phyloP scores from a whole-genome alignment of 2,888 invertebrate genomes.

The Tridacna crocea region DNA sequence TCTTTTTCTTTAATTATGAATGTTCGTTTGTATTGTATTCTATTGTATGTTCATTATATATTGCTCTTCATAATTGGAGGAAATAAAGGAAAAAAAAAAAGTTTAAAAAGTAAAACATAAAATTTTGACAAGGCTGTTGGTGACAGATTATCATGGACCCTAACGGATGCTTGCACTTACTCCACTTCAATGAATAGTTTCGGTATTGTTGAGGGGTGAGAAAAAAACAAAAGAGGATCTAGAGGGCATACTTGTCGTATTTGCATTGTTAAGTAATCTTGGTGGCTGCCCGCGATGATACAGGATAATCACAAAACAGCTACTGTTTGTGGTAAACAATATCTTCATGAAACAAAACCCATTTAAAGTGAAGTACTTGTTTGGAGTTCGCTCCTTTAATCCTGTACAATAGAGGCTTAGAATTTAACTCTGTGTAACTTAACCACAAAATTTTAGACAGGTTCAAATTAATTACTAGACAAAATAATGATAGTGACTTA shows the following conservation, averaged over 20 bases:
- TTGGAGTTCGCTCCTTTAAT: neutral
- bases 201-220: constrained; percentile 18
- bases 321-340: constrained; percentile 22
- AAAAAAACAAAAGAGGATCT: constrained; percentile 12
- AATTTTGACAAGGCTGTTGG: neutral
- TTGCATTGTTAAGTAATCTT: constrained; percentile 19
- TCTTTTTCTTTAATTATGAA: no score
- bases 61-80: no score
- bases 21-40: no score
- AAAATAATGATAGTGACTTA: no score
- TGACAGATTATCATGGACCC: neutral
- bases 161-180: constrained; percentile 27
- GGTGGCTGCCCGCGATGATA: constrained; percentile 7
- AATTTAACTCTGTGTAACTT: no score
- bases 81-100: no score
- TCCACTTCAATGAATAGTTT: constrained; percentile 17
- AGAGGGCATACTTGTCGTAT: constrained; percentile 17
- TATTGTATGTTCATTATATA: no score
- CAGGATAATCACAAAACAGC: constrained; percentile 15
- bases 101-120: no score
- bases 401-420: neutral
- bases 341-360: constrained; percentile 8
- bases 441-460: no score
- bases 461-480: no score
- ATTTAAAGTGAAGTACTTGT: constrained; percentile 20